Evolutionary conservation across 1,140 invertebrate genomes (phyloP).

Genomic region (Macrosteles quadrilineatus): DNA sequence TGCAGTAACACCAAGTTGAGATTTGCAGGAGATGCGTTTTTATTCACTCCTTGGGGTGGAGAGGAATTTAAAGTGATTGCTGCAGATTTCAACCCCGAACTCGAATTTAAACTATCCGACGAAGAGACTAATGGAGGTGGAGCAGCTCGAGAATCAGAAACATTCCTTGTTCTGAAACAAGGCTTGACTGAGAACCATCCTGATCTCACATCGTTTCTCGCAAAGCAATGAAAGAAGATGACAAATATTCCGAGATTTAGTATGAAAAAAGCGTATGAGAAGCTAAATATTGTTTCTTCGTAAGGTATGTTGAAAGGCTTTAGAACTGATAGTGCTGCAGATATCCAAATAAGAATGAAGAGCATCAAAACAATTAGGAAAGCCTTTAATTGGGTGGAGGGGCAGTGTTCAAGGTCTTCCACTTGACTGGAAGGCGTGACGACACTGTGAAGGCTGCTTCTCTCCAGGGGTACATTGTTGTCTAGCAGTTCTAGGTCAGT

Average conservation of each 20-base stretch:
- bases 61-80: constrained; percentile 52
- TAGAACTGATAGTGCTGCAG: constrained; percentile 67
- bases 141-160: constrained; percentile 32
- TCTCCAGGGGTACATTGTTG: constrained; percentile 46
- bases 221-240: constrained; percentile 82
- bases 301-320: constrained; percentile 65
- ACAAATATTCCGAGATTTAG: constrained; percentile 78
- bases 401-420: constrained; percentile 79
- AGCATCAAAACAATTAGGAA: constrained; percentile 75
- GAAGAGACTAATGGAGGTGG: constrained; percentile 35
- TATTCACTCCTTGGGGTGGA: constrained; percentile 47
- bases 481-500: constrained; percentile 59
- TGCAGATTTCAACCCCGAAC: constrained; percentile 51
- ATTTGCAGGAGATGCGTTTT: constrained; percentile 49
- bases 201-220: constrained; percentile 75
- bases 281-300: constrained; percentile 76
- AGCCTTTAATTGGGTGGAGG: constrained; percentile 76
- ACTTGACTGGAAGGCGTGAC: constrained; percentile 68
- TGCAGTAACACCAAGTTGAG: constrained; percentile 68
- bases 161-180: constrained; percentile 37
- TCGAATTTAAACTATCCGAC: constrained; percentile 35
- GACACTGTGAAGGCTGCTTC: constrained; percentile 62
- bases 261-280: constrained; percentile 70
- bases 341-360: constrained; percentile 74
- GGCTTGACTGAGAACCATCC: constrained; percentile 65